Evolutionary conservation across 2,888 invertebrate species (phyloP).

Genomic region (Metacarcinus magister): DNA sequence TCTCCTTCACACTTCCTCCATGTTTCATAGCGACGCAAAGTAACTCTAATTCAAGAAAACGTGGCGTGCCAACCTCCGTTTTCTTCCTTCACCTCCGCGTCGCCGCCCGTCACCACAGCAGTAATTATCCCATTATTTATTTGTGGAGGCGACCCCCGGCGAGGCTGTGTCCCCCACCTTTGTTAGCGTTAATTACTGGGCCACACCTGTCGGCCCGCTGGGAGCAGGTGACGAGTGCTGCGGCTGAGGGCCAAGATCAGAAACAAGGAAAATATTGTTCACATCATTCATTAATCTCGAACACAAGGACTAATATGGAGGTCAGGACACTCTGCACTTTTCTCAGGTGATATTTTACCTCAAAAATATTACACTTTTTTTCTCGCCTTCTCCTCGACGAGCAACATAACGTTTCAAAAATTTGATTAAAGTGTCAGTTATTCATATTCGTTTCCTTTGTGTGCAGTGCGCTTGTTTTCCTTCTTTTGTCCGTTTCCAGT

Average conservation of each 20-base stretch:
- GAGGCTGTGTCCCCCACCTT: slow-evolving; percentile 13
- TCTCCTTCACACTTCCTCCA: not conserved
- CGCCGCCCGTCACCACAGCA: not conserved
- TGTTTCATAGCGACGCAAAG: not conserved
- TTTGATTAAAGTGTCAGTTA: not conserved
- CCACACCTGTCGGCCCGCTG: slow-evolving; percentile 36
- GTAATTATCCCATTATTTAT: slow-evolving; percentile 41
- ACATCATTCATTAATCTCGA: not conserved
- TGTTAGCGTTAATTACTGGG: slow-evolving; percentile 35
- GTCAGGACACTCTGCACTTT: not conserved
- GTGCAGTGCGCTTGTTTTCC: not conserved
- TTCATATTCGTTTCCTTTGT: not conserved
- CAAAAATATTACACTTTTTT: not conserved
- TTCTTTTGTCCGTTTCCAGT: not conserved
- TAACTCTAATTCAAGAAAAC: not conserved
- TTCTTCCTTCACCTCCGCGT: not conserved
- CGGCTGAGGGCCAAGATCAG: not conserved
- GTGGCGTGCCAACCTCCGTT: not conserved
- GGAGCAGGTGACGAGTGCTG: slow-evolving; percentile 3
- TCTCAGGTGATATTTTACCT: not conserved
- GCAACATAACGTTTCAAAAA: not conserved
- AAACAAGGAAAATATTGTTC: not conserved
- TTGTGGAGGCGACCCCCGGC: slow-evolving; percentile 21
- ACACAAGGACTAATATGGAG: not conserved
- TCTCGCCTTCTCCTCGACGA: no score